These are phyloP conservation scores for Halcyon malimbica DNA, from an alignment of 2,113 vertebrate genomes.

Conservation along the genomic window DNA sequence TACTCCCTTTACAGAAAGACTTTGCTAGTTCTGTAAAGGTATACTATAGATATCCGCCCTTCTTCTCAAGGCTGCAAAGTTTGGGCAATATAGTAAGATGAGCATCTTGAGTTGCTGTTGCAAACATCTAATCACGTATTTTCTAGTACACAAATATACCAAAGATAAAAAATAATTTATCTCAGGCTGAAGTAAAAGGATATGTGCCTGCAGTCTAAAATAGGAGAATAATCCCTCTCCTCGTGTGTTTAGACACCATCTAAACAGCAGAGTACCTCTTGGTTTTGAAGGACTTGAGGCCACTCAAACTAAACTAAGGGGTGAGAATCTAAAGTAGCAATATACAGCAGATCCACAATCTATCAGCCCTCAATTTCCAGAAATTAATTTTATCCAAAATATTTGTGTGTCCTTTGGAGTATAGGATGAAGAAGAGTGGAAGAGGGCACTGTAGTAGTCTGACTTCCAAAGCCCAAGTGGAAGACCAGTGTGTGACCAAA, in stretches of 20 bases:
- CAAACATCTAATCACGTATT: neutral
- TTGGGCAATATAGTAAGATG: neutral
- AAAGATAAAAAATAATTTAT: neutral
- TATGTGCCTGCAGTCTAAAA: neutral
- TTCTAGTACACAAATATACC: neutral
- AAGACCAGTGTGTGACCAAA: neutral
- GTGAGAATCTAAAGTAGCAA: neutral
- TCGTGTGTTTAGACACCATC: rapidly evolving
- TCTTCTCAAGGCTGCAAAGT: neutral
- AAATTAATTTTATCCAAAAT: neutral
- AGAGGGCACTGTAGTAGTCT: neutral
- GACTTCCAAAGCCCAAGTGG: neutral
- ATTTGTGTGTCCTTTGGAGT: neutral
- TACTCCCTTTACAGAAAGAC: neutral
- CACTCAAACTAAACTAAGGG: neutral
- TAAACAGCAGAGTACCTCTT: neutral
- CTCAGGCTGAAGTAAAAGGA: neutral
- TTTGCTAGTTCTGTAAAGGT: neutral
- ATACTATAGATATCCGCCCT: neutral
- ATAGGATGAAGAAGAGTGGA: neutral
- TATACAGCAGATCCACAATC: neutral
- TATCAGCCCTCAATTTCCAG: neutral
- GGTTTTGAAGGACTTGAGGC: neutral
- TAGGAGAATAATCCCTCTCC: neutral
- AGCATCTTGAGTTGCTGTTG: neutral